A percentile compares a stretch with the other conserved stretches of the same genome.
Evolutionary conservation across 2,888 invertebrate genomes (phyloP).

Genomic region (Parascotia fuliginaria): DNA sequence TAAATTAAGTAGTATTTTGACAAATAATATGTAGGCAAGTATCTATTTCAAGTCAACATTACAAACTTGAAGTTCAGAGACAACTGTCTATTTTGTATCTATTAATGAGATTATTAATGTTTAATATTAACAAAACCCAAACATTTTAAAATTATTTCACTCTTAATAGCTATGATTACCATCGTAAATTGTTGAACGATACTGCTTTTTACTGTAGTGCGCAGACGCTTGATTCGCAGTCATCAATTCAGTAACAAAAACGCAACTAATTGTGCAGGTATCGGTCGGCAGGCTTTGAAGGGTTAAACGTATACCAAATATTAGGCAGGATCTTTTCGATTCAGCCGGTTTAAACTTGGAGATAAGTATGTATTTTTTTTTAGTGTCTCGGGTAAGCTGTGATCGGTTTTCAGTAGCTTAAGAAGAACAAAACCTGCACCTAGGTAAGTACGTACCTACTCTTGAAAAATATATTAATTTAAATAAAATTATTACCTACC

Average conservation of each 20-base stretch:
- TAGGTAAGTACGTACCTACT: too few species aligned
- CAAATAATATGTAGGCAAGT: too few species aligned
- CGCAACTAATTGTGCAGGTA: conserved; percentile 48
- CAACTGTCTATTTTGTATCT: too few species aligned
- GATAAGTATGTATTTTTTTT: conserved; percentile 51
- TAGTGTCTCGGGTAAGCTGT: conserved; percentile 45
- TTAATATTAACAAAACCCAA: neutral
- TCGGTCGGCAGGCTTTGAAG: conserved; percentile 45
- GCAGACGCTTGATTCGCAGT: conserved; percentile 34
- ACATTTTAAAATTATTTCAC: neutral
- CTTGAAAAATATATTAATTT: conserved; percentile 48
- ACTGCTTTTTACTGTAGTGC: conserved; percentile 31
- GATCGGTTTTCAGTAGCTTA: conserved; percentile 62
- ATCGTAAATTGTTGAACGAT: conserved; percentile 27
- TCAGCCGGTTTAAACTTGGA: conserved; percentile 48
- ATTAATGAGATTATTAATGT: too few species aligned
- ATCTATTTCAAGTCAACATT: neutral
- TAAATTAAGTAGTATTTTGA: conserved; percentile 2
- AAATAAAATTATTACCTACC: too few species aligned
- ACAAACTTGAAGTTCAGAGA: too few species aligned
- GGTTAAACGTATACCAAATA: conserved; percentile 45
- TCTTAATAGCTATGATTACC: conserved; percentile 18
- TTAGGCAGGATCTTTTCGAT: conserved; percentile 43
- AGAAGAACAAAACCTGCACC: conserved; percentile 31
- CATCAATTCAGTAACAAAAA: conserved; percentile 45